Conservation (phyloP, 2,797 vertebrate genomes). For the Propithecus perrieri region DNA sequence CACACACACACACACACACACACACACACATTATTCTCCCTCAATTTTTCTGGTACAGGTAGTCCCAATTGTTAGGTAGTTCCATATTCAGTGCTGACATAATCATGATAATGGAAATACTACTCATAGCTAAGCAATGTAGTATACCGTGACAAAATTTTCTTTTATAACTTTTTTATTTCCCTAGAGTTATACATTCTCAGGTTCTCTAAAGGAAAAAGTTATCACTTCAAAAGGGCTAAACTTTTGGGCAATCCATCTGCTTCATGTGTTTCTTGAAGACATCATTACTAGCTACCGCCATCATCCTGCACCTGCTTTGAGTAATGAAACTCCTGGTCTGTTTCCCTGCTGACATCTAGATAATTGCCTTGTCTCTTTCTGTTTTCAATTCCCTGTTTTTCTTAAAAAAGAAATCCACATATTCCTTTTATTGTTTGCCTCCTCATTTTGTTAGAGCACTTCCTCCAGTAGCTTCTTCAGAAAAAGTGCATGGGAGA, state of each 20-base stretch:
- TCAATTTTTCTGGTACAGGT: neutral
- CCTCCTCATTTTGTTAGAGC: neutral
- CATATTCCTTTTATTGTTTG: neutral
- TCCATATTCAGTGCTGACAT: neutral
- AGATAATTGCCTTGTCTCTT: neutral
- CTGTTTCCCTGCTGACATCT: neutral
- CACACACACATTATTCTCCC: neutral
- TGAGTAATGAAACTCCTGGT: neutral
- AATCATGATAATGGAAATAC: neutral
- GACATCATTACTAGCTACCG: neutral
- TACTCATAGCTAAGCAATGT: neutral
- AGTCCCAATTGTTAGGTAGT: neutral
- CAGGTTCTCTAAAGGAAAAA: neutral
- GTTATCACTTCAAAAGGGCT: neutral
- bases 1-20: rapidly evolving
- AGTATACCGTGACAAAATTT: neutral
- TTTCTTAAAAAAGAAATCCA: neutral
- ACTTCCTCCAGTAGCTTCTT: neutral
- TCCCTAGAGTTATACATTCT: neutral
- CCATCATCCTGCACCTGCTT: neutral
- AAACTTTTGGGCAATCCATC: neutral
- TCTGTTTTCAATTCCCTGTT: neutral
- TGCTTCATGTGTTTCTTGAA: neutral
- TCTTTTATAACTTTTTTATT: neutral
- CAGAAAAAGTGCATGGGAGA: neutral